phyloP scores from a whole-genome alignment of 2,797 vertebrate species.

The Harpagifer antarcticus region DNA sequence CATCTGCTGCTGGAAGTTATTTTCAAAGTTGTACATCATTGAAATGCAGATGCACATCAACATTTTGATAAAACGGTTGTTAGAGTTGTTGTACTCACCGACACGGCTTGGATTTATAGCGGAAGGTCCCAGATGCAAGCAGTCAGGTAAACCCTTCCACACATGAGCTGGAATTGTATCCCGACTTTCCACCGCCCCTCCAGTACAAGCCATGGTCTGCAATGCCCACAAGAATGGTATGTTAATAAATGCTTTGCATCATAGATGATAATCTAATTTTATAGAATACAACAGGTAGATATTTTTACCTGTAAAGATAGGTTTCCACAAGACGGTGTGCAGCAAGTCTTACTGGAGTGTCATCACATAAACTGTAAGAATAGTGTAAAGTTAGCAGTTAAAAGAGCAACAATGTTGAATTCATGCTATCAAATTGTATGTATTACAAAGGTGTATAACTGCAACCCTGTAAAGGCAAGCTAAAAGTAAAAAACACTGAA shows the following conservation, averaged over 20 bases:
- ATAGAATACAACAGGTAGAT: neutral
- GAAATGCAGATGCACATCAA: neutral
- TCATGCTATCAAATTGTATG: neutral
- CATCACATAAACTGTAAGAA: constrained; percentile 19
- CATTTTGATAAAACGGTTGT: neutral
- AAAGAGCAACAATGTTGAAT: neutral
- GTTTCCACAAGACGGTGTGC: constrained; percentile 6
- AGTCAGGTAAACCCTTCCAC: constrained; percentile 89
- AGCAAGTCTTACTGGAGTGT: neutral
- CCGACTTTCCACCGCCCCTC: constrained; percentile 84
- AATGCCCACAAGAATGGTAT: neutral
- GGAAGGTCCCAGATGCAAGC: constrained; percentile 89
- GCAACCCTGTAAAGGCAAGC: neutral
- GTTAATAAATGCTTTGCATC: neutral
- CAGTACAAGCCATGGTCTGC: constrained; percentile 73
- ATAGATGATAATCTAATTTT: neutral
- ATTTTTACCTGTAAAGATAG: constrained; percentile 23
- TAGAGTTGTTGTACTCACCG: constrained; percentile 81
- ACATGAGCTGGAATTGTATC: constrained; percentile 90
- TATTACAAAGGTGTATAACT: neutral
- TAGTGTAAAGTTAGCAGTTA: neutral
- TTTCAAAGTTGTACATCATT: constrained; percentile 7
- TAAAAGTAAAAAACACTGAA: no score
- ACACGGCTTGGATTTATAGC: constrained; percentile 89
- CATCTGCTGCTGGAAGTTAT: neutral